Evolutionary conservation across 2,797 vertebrate species (phyloP), one percentile per base, ranked within the genome.

Genomic region (Erpetoichthys calabaricus): DNA sequence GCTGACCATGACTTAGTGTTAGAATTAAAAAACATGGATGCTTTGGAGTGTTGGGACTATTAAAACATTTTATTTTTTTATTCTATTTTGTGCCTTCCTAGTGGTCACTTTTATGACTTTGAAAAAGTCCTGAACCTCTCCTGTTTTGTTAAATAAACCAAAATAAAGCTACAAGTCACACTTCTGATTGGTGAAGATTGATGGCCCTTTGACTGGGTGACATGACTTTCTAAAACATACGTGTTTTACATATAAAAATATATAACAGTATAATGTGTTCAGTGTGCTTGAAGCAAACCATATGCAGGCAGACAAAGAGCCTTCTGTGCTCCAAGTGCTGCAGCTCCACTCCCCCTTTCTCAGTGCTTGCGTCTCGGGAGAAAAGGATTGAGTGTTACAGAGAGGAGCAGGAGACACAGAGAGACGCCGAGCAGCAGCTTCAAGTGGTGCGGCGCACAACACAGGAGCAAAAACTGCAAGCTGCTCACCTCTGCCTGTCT

Each of bases 231-330:
- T 70, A 61, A 72, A 65, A 66, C 73, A 72, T 70, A 78, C 65
- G 60, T 65, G 69, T 69, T 72, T 78, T 80, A 74, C 81, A 85
- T 84, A 83, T 86, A 77, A 86, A 83, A 86, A 83, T 84, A 83
- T 83, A 86, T 84, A 76, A 83, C 80, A 68, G 73, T 71, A 78
- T 88, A 87, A 88, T 86, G 80, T 75, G 73, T 86, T 87, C 85
- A 88, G 80, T 84, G 83, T 88, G 86, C 76, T 77, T 84, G 83
- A 87, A 84, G 79, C 72, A 84, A 86, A 86, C 83, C 85, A 87
- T 87, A 87, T 86, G 83, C 83, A 84, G 60, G 70, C 78, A 86
- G 84, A 87, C 86, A 88, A 87, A 86, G 84, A 79, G 67, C 76
- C 78, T 67, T 79, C 81, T 88, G 83, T 88, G 80, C 76, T 84